Evolutionary conservation across 1,140 invertebrate species (phyloP).

Genomic region (Euura lappo): DNA sequence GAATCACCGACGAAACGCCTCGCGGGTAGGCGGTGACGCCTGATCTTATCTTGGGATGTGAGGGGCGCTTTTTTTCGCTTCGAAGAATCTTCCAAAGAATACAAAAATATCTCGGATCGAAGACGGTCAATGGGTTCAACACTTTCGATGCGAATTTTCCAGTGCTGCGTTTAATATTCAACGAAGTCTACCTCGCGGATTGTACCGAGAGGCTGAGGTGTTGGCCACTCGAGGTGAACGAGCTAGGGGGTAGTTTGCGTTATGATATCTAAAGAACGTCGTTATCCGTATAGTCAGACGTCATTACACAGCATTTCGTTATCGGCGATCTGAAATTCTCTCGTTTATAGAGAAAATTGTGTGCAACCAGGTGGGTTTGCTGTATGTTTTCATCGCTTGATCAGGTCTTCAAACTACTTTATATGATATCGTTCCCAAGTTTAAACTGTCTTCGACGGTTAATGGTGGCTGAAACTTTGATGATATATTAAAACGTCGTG

Average conservation of each 20-base stretch:
- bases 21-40: neutral
- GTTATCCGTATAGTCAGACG: neutral
- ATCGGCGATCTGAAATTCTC: neutral
- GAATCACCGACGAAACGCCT: neutral
- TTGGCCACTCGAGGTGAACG: neutral
- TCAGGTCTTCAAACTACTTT: neutral
- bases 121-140: no score
- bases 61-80: neutral
- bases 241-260: neutral
- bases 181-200: neutral
- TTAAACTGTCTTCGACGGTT: no score
- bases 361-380: neutral
- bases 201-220: neutral
- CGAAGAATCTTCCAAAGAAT: neutral
- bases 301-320: neutral
- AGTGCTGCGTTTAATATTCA: neutral
- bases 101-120: neutral
- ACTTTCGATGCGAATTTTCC: no score
- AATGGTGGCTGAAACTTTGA: no score
- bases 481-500: no score
- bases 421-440: no score
- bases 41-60: neutral
- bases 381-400: neutral
- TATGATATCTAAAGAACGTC: neutral
- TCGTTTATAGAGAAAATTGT: neutral